A percentile compares a stretch with the other conserved stretches of the same genome.
Evolutionary conservation across 2,113 vertebrate genomes (phyloP).

Genomic region (Ammodytes marinus): DNA sequence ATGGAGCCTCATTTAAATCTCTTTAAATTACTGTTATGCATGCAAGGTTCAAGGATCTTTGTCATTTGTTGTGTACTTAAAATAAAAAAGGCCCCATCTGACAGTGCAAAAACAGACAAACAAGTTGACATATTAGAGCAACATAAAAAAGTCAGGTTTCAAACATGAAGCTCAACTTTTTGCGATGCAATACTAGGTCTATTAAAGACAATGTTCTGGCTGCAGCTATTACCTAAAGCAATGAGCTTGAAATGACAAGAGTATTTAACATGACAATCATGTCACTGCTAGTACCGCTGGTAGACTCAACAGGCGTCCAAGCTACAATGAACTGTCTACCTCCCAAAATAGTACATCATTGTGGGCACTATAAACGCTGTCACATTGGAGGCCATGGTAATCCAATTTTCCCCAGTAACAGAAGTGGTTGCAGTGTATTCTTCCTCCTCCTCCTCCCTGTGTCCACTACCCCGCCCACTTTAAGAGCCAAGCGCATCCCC

Average conservation of each 20-base stretch:
- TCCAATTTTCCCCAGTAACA: conserved; percentile 76
- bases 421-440: conserved; percentile 56
- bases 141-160: no score
- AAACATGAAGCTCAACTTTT: no score
- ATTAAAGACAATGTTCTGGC: background rate
- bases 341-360: conserved; percentile 51
- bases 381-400: conserved; percentile 71
- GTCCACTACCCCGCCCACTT: conserved; percentile 66
- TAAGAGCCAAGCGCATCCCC: conserved; percentile 48
- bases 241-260: background rate
- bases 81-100: no score
- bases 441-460: conserved; percentile 40
- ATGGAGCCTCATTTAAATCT: no score
- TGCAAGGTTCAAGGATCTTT: background rate
- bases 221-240: background rate
- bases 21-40: background rate
- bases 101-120: no score
- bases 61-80: no score
- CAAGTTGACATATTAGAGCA: no score
- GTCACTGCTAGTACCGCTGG: background rate
- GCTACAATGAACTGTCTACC: conserved; percentile 13
- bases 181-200: background rate
- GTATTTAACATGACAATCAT: conserved; percentile 7
- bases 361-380: conserved; percentile 47
- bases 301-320: conserved; percentile 32